Conservation (phyloP, 2,888 invertebrate species). For the Drosophila setosimentum region DNA sequence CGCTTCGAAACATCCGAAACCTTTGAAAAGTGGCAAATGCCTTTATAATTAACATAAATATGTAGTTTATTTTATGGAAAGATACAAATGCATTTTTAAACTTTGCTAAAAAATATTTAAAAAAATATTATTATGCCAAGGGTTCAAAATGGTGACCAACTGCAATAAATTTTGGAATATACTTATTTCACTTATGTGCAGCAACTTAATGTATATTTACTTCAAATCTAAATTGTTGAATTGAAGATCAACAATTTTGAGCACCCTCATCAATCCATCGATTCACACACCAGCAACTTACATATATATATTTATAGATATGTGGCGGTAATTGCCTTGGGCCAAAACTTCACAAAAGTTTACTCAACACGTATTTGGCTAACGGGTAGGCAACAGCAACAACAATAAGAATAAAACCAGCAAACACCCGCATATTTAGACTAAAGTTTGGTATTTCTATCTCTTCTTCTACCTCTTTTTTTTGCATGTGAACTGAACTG, state of each 20-base stretch:
- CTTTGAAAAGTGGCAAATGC: background rate
- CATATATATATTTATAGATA: background rate
- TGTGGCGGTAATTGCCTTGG: constrained; percentile 25
- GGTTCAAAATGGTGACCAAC: too few species aligned
- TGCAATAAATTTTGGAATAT: background rate
- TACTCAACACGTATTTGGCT: constrained; percentile 54
- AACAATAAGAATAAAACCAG: constrained; percentile 12
- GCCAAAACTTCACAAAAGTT: constrained; percentile 44
- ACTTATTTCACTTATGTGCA: background rate
- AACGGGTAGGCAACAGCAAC: constrained; percentile 42
- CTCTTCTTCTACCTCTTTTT: constrained; percentile 18
- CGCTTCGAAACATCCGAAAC: background rate
- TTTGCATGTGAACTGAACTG: constrained; percentile 35
- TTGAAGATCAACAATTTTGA: background rate
- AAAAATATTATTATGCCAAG: too few species aligned
- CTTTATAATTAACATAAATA: background rate
- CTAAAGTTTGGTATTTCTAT: constrained; percentile 17
- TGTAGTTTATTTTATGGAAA: background rate
- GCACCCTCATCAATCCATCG: constrained; percentile 49
- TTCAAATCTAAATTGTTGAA: background rate
- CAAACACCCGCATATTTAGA: constrained; percentile 67
- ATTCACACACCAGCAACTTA: constrained; percentile 35
- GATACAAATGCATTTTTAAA: background rate
- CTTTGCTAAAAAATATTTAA: too few species aligned
- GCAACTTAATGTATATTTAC: background rate